phyloP scores from a whole-genome alignment of 2,888 invertebrate genomes.

The Phorcus lineatus region DNA sequence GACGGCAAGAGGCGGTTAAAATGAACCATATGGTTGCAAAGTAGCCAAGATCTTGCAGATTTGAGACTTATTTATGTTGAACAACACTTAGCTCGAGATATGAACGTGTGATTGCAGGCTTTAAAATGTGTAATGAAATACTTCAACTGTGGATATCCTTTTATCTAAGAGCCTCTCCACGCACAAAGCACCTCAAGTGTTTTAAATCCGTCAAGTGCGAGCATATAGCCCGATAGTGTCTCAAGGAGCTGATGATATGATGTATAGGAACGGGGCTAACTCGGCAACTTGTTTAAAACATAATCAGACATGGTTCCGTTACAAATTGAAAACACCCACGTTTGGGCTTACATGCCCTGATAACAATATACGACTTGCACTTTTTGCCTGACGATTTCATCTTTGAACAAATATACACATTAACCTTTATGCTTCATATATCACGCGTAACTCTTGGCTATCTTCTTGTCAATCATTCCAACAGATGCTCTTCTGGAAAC shows the following conservation, averaged over 20 bases:
- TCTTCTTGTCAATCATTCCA: no score
- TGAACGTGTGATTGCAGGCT: background rate
- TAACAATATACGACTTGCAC: no score
- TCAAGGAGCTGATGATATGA: background rate
- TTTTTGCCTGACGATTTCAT: no score
- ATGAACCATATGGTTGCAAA: background rate
- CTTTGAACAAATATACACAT: no score
- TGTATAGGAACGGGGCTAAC: background rate
- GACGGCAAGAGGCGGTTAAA: background rate
- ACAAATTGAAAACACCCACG: background rate
- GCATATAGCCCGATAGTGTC: background rate
- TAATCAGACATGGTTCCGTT: background rate
- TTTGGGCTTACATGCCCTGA: no score
- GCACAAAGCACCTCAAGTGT: background rate
- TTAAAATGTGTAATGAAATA: background rate
- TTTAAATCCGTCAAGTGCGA: slow-evolving; percentile 6
- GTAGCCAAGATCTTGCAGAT: background rate
- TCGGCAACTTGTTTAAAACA: background rate
- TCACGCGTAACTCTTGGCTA: no score
- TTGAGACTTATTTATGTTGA: slow-evolving; percentile 1
- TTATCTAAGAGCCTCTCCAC: background rate
- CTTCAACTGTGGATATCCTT: background rate
- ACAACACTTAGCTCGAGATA: slow-evolving; percentile 1
- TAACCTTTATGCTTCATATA: no score
- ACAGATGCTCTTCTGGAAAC: no score